A percentile compares a stretch with the other conserved stretches of the same genome.
Evolutionary conservation across 2,113 vertebrate species (phyloP).

Genomic region (Dunckerocampus dactyliophorus): DNA sequence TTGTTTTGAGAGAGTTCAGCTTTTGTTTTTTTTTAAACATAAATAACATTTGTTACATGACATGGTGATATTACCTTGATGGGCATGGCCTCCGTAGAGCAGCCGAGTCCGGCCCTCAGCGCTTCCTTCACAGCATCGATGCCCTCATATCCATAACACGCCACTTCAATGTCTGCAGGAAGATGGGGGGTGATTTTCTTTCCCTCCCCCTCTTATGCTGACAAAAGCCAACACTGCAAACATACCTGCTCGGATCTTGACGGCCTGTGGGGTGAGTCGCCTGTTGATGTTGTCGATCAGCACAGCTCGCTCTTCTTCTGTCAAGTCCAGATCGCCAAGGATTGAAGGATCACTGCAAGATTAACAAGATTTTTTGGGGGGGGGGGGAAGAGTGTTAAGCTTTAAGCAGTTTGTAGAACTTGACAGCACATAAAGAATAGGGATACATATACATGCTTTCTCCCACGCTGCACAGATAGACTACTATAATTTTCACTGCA

Average conservation of each 20-base stretch:
- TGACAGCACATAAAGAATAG: too few species aligned
- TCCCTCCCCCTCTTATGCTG: too few species aligned
- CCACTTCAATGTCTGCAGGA: constrained; percentile 91
- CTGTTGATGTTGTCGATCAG: constrained; percentile 97
- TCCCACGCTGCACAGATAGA: too few species aligned
- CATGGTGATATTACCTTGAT: constrained; percentile 83
- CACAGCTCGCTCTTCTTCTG: constrained; percentile 87
- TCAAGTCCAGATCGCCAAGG: constrained; percentile 89
- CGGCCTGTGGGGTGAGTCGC: constrained; percentile 93
- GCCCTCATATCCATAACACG: constrained; percentile 96
- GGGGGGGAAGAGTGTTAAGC: too few species aligned
- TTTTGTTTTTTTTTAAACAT: too few species aligned
- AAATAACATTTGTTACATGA: too few species aligned
- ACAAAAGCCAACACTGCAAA: background rate
- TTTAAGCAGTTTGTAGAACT: too few species aligned
- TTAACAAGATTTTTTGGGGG: background rate
- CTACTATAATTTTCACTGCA: too few species aligned
- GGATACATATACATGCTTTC: too few species aligned
- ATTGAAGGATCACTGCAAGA: constrained; percentile 84
- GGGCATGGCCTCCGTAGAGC: constrained; percentile 95
- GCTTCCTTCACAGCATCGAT: constrained; percentile 98
- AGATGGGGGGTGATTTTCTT: too few species aligned
- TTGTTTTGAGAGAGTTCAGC: too few species aligned
- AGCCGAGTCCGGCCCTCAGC: constrained; percentile 87
- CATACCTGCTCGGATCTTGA: constrained; percentile 96